Conservation (phyloP, 2,113 vertebrate species). For the Vimba vimba region DNA sequence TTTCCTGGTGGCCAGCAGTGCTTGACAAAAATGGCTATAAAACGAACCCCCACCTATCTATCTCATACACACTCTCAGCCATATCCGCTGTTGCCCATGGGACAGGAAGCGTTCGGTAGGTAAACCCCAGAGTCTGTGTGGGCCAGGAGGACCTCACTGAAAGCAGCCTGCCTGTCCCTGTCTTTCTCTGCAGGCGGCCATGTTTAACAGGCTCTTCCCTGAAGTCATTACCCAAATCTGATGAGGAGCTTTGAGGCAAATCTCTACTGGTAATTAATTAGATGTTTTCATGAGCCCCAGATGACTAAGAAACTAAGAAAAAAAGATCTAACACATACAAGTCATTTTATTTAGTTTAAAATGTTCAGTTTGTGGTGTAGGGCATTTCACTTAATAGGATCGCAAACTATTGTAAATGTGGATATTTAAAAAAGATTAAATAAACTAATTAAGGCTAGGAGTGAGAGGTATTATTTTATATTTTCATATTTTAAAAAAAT, state of each 20-base stretch:
- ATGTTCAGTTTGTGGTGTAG: background rate
- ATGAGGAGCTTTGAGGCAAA: conserved; percentile 48
- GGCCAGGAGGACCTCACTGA: conserved; percentile 51
- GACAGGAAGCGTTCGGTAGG: conserved; percentile 50
- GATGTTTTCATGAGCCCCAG: conserved; percentile 27
- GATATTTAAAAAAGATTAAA: background rate
- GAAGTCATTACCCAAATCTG: conserved; percentile 60
- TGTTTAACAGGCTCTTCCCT: conserved; percentile 65
- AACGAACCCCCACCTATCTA: conserved; percentile 9
- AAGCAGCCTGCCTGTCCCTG: conserved; percentile 52
- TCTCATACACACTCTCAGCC: background rate
- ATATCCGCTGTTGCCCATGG: conserved; percentile 53
- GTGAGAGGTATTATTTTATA: too few relatives aligned
- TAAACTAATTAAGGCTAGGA: background rate
- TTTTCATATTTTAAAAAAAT: too few relatives aligned
- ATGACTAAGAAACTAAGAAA: background rate
- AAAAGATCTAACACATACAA: background rate
- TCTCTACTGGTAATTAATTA: conserved; percentile 63
- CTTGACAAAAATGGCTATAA: conserved; percentile 64
- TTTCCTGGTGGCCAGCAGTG: conserved; percentile 46
- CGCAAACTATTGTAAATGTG: background rate
- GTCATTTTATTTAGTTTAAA: background rate
- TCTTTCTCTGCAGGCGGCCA: conserved; percentile 62
- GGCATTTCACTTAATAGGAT: background rate
- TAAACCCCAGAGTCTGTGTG: conserved; percentile 68